A percentile compares a stretch with the other conserved stretches of the same genome.
These are phyloP conservation scores for Pristis pectinata DNA, from an alignment of 2,797 vertebrate genomes.

Conservation along the genomic window DNA sequence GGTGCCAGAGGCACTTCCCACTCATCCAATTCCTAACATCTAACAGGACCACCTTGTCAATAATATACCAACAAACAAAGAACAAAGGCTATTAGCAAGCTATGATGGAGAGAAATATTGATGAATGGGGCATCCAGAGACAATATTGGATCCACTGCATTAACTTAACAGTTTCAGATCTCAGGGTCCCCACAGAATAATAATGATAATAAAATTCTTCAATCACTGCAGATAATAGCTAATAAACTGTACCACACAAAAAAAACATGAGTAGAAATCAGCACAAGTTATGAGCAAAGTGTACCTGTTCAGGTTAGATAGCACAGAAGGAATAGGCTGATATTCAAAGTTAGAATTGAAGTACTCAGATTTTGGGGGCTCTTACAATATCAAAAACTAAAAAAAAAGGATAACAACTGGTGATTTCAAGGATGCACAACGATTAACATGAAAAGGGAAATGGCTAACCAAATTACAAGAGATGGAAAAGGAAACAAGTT, in stretches of 20 bases:
- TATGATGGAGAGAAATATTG: background rate
- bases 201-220: background rate
- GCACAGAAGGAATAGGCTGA: background rate
- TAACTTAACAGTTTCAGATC: background rate
- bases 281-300: background rate
- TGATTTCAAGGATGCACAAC: background rate
- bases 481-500: background rate
- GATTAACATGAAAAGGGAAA: background rate
- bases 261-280: background rate
- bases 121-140: background rate
- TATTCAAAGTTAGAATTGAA: background rate
- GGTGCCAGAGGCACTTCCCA: no score
- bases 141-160: background rate
- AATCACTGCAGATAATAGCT: background rate
- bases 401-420: background rate
- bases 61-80: no score
- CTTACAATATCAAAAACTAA: background rate
- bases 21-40: background rate
- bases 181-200: no score
- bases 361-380: background rate
- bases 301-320: background rate
- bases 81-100: no score
- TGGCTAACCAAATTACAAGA: background rate
- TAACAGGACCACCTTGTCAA: background rate
- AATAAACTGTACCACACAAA: background rate